A percentile compares a stretch with the other conserved stretches of the same genome.
phyloP scores from a whole-genome alignment of 2,797 vertebrate genomes.

The Moxostoma hubbsi region DNA sequence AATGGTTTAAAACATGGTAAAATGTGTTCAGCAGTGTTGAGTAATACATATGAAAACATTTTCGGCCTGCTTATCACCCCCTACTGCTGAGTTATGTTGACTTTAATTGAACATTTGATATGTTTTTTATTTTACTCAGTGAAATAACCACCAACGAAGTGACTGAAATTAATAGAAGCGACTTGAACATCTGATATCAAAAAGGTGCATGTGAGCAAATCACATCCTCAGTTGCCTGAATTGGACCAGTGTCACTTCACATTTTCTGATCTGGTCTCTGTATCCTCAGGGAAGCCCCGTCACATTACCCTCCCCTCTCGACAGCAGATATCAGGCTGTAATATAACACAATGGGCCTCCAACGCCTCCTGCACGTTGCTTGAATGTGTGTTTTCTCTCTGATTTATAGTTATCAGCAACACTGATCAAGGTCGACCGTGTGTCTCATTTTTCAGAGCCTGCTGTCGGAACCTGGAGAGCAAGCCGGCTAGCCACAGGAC shows the following conservation, averaged over 20 bases:
- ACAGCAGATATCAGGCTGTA: slow-evolving; percentile 66
- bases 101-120: not conserved
- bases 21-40: too few species aligned
- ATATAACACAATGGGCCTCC: slow-evolving; percentile 49
- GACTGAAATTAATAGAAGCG: not conserved
- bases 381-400: slow-evolving; percentile 67
- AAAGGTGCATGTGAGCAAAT: not conserved
- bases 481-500: slow-evolving; percentile 37
- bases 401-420: slow-evolving; percentile 71
- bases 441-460: slow-evolving; percentile 71
- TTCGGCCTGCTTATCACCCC: too few species aligned
- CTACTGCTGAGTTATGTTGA: not conserved
- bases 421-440: slow-evolving; percentile 71
- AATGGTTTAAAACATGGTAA: too few species aligned
- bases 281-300: slow-evolving; percentile 20
- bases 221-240: not conserved
- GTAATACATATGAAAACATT: too few species aligned
- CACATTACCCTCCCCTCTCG: not conserved
- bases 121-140: not conserved
- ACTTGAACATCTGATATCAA: not conserved
- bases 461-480: slow-evolving; percentile 55
- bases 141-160: not conserved
- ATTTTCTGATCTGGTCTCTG: not conserved
- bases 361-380: slow-evolving; percentile 68
- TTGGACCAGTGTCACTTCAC: not conserved